Percentiles rank a stretch among this genome's conserved stretches.
Conservation (phyloP, 2,797 vertebrate species). For the Phylloscopus collybita region DNA sequence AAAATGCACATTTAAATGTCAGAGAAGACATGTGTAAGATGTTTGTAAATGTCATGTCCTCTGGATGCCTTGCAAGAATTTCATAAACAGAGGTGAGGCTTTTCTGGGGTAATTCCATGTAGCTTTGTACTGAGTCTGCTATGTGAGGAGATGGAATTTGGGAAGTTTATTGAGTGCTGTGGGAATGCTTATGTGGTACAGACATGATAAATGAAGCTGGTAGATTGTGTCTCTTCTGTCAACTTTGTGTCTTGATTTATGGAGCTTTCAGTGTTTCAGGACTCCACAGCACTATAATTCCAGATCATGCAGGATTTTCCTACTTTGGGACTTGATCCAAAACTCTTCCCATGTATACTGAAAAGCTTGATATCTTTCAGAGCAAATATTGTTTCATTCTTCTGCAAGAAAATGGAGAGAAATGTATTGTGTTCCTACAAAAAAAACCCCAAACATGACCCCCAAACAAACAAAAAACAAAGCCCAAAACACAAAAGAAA, state of each 20-base stretch:
- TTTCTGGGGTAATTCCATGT: not conserved
- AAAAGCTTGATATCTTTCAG: not conserved
- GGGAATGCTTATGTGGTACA: not conserved
- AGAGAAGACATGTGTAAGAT: not conserved
- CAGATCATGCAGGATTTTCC: not conserved
- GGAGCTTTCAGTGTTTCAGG: not conserved
- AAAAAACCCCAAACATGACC: not conserved
- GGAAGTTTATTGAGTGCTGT: not conserved
- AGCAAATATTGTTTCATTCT: not conserved
- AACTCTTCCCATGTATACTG: not conserved
- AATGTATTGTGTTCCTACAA: not conserved
- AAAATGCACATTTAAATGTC: not conserved
- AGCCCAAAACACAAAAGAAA: not conserved
- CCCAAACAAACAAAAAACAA: not conserved
- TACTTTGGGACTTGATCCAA: not conserved
- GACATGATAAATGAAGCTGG: not conserved
- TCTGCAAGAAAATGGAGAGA: not conserved
- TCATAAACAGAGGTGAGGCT: not conserved
- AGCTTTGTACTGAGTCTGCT: not conserved
- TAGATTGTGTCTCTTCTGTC: not conserved
- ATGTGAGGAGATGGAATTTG: not conserved
- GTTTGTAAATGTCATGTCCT: not conserved
- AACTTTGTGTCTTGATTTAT: slow-evolving; percentile 12
- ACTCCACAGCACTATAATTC: not conserved
- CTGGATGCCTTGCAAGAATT: not conserved